A percentile compares a stretch with the other conserved stretches of the same genome.
These are phyloP conservation scores for Parus major DNA, from an alignment of 2,113 vertebrate species.

Conservation along the genomic window DNA sequence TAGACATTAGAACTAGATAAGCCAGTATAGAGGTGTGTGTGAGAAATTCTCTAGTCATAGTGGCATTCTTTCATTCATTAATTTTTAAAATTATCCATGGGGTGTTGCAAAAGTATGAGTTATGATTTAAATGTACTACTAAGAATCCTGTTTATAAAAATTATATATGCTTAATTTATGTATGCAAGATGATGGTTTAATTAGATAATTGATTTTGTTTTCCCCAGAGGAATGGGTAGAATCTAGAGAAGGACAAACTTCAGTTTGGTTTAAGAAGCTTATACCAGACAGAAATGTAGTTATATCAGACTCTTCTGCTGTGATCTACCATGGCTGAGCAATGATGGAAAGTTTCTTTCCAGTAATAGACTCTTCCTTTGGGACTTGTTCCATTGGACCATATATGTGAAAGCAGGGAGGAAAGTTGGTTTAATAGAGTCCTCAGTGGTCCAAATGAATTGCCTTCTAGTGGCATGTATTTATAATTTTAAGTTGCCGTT, in stretches of 20 bases:
- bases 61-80: slow-evolving; percentile 56
- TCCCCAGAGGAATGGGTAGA: neutral
- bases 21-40: neutral
- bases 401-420: neutral
- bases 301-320: neutral
- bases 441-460: neutral
- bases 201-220: slow-evolving; percentile 1
- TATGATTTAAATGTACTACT: slow-evolving; percentile 18
- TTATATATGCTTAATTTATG: slow-evolving; percentile 52
- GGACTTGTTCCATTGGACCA: neutral
- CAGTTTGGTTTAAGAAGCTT: neutral
- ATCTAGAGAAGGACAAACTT: neutral
- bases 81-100: slow-evolving; percentile 56
- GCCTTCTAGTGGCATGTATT: neutral
- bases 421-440: neutral
- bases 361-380: neutral
- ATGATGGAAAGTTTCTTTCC: neutral
- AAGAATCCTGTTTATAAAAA: slow-evolving; percentile 50
- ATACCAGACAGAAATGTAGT: neutral
- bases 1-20: neutral
- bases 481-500: neutral
- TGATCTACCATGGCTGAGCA: slow-evolving; percentile 10
- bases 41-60: slow-evolving; percentile 27
- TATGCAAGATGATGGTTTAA: slow-evolving; percentile 13
- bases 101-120: neutral